Percentiles rank a stretch among this genome's conserved stretches.
phyloP scores from a whole-genome alignment of 2,797 vertebrate species.

The Myioborus miniatus region DNA sequence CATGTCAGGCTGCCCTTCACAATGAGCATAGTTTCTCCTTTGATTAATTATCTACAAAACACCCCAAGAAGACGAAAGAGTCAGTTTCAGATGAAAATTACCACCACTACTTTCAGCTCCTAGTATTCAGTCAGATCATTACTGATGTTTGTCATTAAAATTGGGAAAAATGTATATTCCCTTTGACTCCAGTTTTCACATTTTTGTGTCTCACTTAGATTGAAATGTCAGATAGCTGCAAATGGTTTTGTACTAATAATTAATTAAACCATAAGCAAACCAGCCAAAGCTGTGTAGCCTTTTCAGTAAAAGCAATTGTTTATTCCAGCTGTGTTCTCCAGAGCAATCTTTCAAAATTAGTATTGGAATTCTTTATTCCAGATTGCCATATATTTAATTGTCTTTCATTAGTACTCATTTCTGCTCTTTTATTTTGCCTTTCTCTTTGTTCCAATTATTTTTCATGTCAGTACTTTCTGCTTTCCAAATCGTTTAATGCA shows the following conservation, averaged over 20 bases:
- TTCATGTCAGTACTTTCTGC: not conserved
- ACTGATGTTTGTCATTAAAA: not conserved
- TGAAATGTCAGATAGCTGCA: not conserved
- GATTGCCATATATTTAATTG: not conserved
- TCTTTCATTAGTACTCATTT: conserved; percentile 24
- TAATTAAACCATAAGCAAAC: not conserved
- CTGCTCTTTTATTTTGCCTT: not conserved
- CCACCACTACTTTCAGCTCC: not conserved
- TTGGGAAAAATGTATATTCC: not conserved
- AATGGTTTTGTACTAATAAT: not conserved
- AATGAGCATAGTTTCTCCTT: fast-evolving
- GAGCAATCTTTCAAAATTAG: not conserved
- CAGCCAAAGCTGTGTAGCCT: not conserved
- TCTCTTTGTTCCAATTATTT: not conserved
- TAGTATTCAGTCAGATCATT: not conserved
- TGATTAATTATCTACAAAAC: not conserved
- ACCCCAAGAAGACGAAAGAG: not conserved
- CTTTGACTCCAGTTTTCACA: not conserved
- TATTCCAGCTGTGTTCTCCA: not conserved
- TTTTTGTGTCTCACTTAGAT: conserved; percentile 10
- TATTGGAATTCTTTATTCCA: not conserved
- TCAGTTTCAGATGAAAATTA: not conserved
- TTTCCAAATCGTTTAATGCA: conserved; percentile 27
- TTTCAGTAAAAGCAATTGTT: not conserved
- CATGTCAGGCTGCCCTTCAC: not conserved